A percentile compares a stretch with the other conserved stretches of the same genome.
These are phyloP conservation scores for Typhlomys cinereus DNA, from an alignment of 2,113 vertebrate genomes.

Conservation along the genomic window DNA sequence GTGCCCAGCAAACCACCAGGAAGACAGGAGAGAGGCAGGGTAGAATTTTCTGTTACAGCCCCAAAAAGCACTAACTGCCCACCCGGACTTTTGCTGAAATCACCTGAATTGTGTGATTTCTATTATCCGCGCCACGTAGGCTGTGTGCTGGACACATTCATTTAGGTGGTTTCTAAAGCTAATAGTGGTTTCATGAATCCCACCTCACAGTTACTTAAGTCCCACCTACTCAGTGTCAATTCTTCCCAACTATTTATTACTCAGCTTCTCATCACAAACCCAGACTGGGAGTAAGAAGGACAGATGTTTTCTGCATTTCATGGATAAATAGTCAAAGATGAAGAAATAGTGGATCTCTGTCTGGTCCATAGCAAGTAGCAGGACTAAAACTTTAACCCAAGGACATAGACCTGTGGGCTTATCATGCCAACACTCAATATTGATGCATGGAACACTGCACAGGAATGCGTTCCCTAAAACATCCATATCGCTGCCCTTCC, in stretches of 20 bases:
- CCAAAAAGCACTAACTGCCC: neutral
- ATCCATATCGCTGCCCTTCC: neutral
- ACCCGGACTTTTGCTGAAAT: neutral
- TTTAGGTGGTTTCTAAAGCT: neutral
- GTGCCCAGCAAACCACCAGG: neutral
- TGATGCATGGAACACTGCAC: neutral
- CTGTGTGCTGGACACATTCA: neutral
- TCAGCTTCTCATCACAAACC: neutral
- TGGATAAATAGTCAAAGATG: neutral
- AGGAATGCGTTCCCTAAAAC: neutral
- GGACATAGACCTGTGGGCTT: neutral
- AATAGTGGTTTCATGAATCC: neutral
- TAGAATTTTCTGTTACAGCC: neutral
- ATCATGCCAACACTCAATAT: neutral
- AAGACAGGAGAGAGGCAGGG: neutral
- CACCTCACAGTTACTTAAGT: neutral
- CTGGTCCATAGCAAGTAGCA: neutral
- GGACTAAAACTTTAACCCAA: neutral
- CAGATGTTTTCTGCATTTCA: neutral
- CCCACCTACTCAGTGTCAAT: neutral
- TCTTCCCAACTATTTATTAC: neutral
- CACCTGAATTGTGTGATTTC: neutral
- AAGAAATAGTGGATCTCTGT: neutral
- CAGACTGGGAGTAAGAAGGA: neutral
- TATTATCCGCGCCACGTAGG: neutral